Conservation (phyloP, 2,888 invertebrate genomes). For the Poecilobothrus nobilitatus region DNA sequence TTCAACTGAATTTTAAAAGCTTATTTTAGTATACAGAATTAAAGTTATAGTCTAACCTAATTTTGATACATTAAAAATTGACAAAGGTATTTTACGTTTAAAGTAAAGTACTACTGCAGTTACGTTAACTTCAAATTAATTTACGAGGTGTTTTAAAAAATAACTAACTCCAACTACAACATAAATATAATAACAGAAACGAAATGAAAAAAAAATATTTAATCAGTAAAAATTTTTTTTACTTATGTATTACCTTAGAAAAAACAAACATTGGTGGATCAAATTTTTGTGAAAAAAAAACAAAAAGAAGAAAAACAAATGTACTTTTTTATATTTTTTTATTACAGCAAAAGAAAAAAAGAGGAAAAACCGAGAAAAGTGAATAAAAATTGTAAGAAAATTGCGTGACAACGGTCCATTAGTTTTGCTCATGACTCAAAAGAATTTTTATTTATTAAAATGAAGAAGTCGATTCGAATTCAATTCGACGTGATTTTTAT, state of each 20-base stretch:
- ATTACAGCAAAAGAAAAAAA: background rate
- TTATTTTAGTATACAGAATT: too few relatives aligned
- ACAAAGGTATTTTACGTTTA: too few relatives aligned
- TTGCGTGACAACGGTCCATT: conserved; percentile 34
- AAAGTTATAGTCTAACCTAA: too few relatives aligned
- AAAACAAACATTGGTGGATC: conserved; percentile 2
- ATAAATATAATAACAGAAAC: background rate
- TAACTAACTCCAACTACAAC: background rate
- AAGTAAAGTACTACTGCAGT: too few relatives aligned
- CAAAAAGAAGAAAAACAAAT: background rate
- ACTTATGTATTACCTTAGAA: background rate
- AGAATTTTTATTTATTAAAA: conserved; percentile 23
- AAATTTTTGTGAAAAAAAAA: background rate
- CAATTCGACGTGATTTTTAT: background rate
- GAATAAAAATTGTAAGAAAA: conserved; percentile 4
- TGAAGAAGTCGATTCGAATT: background rate
- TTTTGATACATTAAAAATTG: too few relatives aligned
- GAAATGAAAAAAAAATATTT: background rate
- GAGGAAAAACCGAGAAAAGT: background rate
- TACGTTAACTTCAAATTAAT: too few relatives aligned
- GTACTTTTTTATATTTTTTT: background rate
- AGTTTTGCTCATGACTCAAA: conserved; percentile 30
- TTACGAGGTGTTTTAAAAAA: background rate
- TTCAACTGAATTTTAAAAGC: too few relatives aligned
- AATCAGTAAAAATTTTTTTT: background rate